A percentile compares a stretch with the other conserved stretches of the same genome.
Conservation (phyloP, 2,888 invertebrate genomes). For the Ennomos fuscantarius region DNA sequence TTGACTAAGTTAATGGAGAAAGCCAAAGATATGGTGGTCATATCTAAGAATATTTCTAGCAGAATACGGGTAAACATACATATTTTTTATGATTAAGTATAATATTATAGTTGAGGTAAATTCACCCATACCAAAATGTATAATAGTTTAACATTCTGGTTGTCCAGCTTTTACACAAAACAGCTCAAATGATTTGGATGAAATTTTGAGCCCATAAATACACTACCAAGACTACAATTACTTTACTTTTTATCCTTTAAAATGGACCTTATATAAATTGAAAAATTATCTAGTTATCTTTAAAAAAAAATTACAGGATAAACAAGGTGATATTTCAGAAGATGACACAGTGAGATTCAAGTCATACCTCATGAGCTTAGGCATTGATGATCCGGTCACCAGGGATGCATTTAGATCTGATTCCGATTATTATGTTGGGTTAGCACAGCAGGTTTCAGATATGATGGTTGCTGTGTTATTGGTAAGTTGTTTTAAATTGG, state of each 20-base stretch:
- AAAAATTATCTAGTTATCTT: too few relatives aligned
- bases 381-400: slow-evolving; percentile 99
- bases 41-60: slow-evolving; percentile 96
- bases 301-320: too few relatives aligned
- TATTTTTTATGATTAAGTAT: not conserved
- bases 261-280: too few relatives aligned
- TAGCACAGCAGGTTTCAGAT: slow-evolving; percentile 94
- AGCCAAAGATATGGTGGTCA: slow-evolving; percentile 98
- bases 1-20: slow-evolving; percentile 96
- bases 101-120: not conserved
- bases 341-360: slow-evolving; percentile 99
- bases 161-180: too few relatives aligned
- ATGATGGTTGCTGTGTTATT: slow-evolving; percentile 93
- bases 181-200: too few relatives aligned
- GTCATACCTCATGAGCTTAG: slow-evolving; percentile 97
- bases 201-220: too few relatives aligned
- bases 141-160: not conserved
- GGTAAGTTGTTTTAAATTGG: slow-evolving; percentile 70
- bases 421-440: slow-evolving; percentile 92
- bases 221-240: not conserved
- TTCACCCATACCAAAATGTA: too few relatives aligned
- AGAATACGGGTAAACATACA: slow-evolving; percentile 90
- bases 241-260: too few relatives aligned
- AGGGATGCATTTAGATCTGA: slow-evolving; percentile 95
- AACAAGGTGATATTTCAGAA: slow-evolving; percentile 97